Evolutionary conservation across 2,797 vertebrate species (phyloP), one percentile per base, ranked within the genome.

Genomic region (Manis crassicaudata): DNA sequence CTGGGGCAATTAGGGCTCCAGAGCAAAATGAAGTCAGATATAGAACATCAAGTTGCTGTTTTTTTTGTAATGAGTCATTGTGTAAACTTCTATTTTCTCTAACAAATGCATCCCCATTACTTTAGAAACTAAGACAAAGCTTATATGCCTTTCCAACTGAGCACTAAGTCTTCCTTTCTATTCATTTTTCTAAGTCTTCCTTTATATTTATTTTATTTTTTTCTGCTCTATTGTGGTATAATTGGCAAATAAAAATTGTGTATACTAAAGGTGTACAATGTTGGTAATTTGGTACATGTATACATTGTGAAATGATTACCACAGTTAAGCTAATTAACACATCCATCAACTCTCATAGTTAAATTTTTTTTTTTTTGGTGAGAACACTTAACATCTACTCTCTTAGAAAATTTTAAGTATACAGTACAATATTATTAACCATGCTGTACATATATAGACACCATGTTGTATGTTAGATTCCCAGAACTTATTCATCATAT

Each of bases 61-160:
- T 73, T 91, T 72, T 87, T 63, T 3, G 21, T 62, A 94, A 83
- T 76, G 73, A 87, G 23, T 91, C 52, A 86, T n/a, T 68, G 37
- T 94, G 40, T 90, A 92, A 94, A 83, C 90, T 56, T 88, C 21
- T 62, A 88, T 12, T 94, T 92, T 20, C 27, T 95, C 23, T 89
- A 96, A 86, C 29, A 94, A 65, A 90, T 96, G 43, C 16, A 88
- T 76, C 65, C 25, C 29, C 60, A 54, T 54, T 90, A 62, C n/a
- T 86, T 88, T 68, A 83, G 76, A 84, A 56, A 93, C 40, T 76
- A 79, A 92, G 40, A 63, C 46, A 82, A 81, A 43, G 18, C 46
- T 91, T 40, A 92, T 40, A 60, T 85, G 14, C n/a, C 62, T 93
- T 94, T 95, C 8, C 58, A 95, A 83, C 58, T 86, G 17, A 91